Conservation (phyloP, 2,797 vertebrate genomes). For the Perodicticus potto region DNA sequence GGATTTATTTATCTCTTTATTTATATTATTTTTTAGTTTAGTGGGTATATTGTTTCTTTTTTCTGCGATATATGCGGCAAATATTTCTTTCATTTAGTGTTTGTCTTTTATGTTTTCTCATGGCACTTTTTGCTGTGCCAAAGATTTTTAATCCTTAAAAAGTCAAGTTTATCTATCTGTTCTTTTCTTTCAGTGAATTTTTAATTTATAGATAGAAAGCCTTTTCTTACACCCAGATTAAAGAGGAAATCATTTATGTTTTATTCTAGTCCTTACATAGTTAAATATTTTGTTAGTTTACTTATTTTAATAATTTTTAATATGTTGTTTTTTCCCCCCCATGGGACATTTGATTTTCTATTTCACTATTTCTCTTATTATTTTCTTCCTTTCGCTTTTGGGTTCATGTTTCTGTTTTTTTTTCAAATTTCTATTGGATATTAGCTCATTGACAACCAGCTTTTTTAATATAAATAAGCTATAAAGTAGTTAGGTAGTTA, state of each 20-base stretch:
- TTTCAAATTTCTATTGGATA: neutral
- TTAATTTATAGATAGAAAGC: neutral
- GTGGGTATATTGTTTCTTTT: conserved; percentile 28
- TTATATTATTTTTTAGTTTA: neutral
- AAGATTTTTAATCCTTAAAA: conserved; percentile 25
- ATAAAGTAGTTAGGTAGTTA: too few relatives aligned
- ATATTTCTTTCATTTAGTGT: conserved; percentile 8
- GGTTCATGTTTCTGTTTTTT: neutral
- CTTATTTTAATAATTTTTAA: conserved; percentile 12
- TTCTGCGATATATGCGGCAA: neutral
- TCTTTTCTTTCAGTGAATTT: neutral
- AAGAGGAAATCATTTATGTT: neutral
- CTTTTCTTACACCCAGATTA: neutral
- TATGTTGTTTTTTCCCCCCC: neutral
- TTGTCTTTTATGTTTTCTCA: conserved; percentile 16
- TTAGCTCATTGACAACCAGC: neutral
- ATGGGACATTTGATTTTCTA: neutral
- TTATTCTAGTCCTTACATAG: neutral
- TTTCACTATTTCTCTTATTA: conserved; percentile 39
- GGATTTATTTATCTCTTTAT: neutral
- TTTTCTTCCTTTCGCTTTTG: conserved; percentile 39
- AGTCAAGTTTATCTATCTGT: conserved; percentile 8
- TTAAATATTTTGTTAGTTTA: conserved; percentile 18
- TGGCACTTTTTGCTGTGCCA: conserved; percentile 10
- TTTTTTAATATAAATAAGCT: neutral